These are phyloP conservation scores for Campoletis sonorensis DNA, from an alignment of 1,140 invertebrate genomes.

Conservation along the genomic window DNA sequence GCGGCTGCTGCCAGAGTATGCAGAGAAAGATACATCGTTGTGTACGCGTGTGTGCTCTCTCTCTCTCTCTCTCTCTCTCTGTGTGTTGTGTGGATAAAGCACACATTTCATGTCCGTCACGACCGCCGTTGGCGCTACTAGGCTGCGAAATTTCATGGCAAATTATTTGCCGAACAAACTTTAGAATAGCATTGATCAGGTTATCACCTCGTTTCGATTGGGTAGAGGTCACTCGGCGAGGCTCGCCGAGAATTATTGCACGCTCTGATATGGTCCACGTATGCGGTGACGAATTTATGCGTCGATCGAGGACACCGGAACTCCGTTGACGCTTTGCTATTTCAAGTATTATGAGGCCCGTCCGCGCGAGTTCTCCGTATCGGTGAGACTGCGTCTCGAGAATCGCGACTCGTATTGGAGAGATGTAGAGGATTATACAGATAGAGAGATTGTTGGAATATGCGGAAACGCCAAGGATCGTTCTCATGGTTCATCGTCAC, in stretches of 20 bases:
- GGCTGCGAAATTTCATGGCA: slow-evolving; percentile 3
- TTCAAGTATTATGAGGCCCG: not conserved
- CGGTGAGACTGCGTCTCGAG: not conserved
- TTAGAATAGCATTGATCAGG: slow-evolving; percentile 17
- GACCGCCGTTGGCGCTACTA: not conserved
- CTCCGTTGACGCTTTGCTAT: slow-evolving; percentile 17
- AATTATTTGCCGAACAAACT: slow-evolving; percentile 10
- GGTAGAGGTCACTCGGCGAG: not conserved
- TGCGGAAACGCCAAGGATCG: slow-evolving; percentile 31
- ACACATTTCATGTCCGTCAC: not conserved
- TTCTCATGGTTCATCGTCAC: slow-evolving; percentile 11
- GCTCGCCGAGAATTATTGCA: slow-evolving; percentile 7
- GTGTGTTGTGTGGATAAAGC: not conserved
- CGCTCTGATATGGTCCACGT: not conserved
- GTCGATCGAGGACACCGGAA: slow-evolving; percentile 30
- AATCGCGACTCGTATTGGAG: not conserved
- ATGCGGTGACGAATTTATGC: slow-evolving; percentile 11
- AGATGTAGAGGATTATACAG: not conserved
- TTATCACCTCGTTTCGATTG: not conserved
- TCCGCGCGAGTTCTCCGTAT: not conserved
- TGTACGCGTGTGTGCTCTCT: not conserved
- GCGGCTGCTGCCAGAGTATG: not conserved
- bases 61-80: too few relatives aligned
- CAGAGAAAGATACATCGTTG: not conserved
- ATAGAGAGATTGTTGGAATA: slow-evolving; percentile 11